These are phyloP conservation scores for Cebidichthys violaceus DNA, from an alignment of 2,113 vertebrate species.

Conservation along the genomic window DNA sequence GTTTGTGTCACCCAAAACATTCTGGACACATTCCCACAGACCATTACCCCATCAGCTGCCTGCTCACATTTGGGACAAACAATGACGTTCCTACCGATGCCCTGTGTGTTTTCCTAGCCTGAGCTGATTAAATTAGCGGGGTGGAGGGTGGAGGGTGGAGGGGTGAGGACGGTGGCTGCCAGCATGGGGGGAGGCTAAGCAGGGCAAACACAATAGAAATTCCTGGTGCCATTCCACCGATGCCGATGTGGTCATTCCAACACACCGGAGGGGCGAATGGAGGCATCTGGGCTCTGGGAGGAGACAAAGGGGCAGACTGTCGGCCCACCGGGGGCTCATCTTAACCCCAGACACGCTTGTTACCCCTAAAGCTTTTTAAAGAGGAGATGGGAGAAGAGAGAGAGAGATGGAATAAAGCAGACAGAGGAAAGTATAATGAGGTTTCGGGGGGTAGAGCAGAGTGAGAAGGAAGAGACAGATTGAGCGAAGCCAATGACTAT, in stretches of 20 bases:
- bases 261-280: background rate
- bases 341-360: slow-evolving; percentile 59
- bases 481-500: slow-evolving; percentile 4
- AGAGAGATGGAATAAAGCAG: background rate
- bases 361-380: slow-evolving; percentile 63
- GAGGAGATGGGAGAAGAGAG: slow-evolving; percentile 36
- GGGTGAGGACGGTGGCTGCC: slow-evolving; percentile 4
- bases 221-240: slow-evolving; percentile 58
- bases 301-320: slow-evolving; percentile 62
- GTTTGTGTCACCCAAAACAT: background rate
- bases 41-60: slow-evolving; percentile 38
- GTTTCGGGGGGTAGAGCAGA: background rate
- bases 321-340: slow-evolving; percentile 55
- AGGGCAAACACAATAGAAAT: slow-evolving; percentile 56
- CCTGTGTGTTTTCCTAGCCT: slow-evolving; percentile 2
- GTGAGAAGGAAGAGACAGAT: background rate
- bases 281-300: slow-evolving; percentile 63
- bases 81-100: slow-evolving; percentile 22
- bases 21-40: slow-evolving; percentile 36
- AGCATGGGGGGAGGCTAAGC: slow-evolving; percentile 21
- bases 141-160: background rate
- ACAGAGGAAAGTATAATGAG: slow-evolving; percentile 36
- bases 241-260: slow-evolving; percentile 56
- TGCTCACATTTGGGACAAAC: slow-evolving; percentile 32
- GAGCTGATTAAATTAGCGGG: slow-evolving; percentile 47